Evolutionary conservation across 2,113 vertebrate species (phyloP).

Genomic region (Charina bottae): DNA sequence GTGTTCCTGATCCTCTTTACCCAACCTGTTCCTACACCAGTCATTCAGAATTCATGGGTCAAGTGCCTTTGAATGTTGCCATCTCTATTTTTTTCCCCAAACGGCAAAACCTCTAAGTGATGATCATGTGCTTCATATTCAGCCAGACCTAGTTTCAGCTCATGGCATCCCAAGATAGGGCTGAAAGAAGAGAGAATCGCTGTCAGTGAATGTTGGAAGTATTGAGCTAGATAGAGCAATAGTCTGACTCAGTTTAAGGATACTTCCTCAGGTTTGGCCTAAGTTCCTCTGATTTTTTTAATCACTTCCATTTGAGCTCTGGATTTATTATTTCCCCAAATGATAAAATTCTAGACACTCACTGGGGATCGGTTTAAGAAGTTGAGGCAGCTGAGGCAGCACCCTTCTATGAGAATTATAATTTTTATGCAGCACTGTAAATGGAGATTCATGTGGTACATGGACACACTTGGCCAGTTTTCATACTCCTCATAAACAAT

Average conservation of each 20-base stretch:
- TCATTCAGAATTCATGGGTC: background rate
- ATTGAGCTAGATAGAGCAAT: background rate
- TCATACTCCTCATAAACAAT: background rate
- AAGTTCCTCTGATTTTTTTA: background rate
- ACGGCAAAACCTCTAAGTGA: background rate
- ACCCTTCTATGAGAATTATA: background rate
- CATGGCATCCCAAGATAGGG: background rate
- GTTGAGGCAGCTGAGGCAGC: background rate
- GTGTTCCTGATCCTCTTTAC: background rate
- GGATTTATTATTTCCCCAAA: background rate
- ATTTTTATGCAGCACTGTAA: rapidly evolving
- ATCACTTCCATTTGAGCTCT: background rate
- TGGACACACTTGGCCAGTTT: background rate
- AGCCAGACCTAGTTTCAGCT: background rate
- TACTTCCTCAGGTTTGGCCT: background rate
- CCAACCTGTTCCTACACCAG: background rate
- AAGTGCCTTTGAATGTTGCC: background rate
- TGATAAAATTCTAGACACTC: background rate
- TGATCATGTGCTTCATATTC: background rate
- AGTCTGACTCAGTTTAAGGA: background rate
- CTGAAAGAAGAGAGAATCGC: background rate
- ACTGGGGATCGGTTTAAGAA: background rate
- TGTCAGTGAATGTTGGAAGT: background rate
- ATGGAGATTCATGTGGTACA: rapidly evolving
- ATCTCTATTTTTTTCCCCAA: background rate